Percentiles rank a stretch among this genome's conserved stretches.
Evolutionary conservation across 64 coral and sea anemone genomes (phyloP).

Genomic region (Porites lutea): DNA sequence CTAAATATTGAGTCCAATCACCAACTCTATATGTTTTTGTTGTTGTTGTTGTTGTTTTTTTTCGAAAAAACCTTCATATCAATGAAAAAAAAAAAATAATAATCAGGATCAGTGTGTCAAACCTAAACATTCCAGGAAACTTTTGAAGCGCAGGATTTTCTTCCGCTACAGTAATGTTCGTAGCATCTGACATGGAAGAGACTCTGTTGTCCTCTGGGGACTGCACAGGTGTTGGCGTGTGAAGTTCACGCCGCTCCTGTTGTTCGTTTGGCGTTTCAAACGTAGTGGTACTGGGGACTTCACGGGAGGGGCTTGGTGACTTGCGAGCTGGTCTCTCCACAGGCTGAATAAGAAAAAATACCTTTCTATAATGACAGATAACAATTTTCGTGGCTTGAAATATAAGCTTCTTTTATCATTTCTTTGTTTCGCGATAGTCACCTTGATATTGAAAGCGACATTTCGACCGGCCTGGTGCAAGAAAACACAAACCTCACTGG

Average conservation of each 20-base stretch:
- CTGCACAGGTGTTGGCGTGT: not conserved
- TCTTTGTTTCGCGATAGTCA: no score
- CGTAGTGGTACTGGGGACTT: conserved; percentile 56
- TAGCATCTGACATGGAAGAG: conserved; percentile 52
- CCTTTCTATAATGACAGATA: no score
- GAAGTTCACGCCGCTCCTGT: not conserved
- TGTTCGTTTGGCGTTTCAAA: not conserved
- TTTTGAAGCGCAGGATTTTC: conserved; percentile 37
- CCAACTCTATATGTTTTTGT: no score
- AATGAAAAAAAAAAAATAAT: no score
- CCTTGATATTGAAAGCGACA: no score
- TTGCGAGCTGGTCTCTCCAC: conserved; percentile 15
- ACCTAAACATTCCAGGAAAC: conserved; percentile 31
- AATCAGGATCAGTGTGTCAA: not conserved
- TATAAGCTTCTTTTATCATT: no score
- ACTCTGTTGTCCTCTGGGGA: conserved; percentile 61
- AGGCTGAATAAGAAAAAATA: not conserved
- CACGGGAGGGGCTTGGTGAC: conserved; percentile 42
- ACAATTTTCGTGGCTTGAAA: no score
- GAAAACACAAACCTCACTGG: no score
- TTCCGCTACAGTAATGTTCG: not conserved
- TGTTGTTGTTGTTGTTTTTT: not conserved
- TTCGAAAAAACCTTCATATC: no score
- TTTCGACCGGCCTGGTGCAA: no score
- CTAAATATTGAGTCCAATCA: no score